A percentile compares a stretch with the other conserved stretches of the same genome.
Evolutionary conservation across 2,797 vertebrate species (phyloP).

Genomic region (Clamator glandarius): DNA sequence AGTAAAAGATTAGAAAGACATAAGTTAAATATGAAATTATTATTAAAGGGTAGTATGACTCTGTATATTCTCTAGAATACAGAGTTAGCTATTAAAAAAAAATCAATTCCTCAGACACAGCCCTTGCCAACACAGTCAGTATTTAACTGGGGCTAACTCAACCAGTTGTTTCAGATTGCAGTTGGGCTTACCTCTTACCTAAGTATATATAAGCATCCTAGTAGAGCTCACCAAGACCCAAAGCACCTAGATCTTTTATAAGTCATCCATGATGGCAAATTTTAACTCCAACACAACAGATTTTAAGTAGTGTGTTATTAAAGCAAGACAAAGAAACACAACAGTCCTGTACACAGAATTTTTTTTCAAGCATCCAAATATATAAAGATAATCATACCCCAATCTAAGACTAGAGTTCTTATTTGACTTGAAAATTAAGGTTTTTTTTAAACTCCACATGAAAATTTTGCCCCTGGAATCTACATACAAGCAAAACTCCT

Average conservation of each 20-base stretch:
- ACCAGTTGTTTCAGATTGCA: neutral
- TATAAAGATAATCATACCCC: neutral
- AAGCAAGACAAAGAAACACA: neutral
- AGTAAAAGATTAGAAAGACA: neutral
- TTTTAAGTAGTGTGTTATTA: neutral
- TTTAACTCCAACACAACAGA: neutral
- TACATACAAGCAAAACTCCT: neutral
- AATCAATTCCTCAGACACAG: neutral
- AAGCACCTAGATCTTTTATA: neutral
- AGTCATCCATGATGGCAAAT: neutral
- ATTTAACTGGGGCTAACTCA: neutral
- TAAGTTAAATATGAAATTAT: neutral
- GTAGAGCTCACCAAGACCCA: neutral
- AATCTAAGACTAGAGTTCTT: neutral
- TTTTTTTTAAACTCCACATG: neutral
- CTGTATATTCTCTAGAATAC: rapidly evolving
- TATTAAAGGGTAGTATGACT: neutral
- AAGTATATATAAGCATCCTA: neutral
- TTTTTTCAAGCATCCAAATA: neutral
- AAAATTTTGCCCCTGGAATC: neutral
- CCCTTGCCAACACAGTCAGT: rapidly evolving
- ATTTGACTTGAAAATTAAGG: neutral
- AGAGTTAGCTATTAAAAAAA: neutral
- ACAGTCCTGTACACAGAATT: neutral
- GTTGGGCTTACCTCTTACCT: neutral